phyloP scores from a whole-genome alignment of 1,140 invertebrate species.

The Pissodes strobi region DNA sequence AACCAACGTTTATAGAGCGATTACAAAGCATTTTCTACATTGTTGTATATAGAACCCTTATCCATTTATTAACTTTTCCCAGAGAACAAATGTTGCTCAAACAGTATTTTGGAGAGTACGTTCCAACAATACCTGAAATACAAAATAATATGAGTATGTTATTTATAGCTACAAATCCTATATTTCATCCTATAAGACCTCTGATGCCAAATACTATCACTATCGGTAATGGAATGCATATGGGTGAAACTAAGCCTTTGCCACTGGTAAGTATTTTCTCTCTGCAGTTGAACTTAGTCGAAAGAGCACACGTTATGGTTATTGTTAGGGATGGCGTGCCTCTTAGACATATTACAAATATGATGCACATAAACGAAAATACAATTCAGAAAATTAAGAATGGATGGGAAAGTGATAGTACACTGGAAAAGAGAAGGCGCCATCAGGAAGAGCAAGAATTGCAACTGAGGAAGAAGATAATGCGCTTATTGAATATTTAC shows the following conservation, averaged over 20 bases:
- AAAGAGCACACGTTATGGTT: too few relatives aligned
- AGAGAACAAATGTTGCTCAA: slow-evolving; percentile 48
- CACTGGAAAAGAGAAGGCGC: too few relatives aligned
- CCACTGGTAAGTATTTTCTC: too few relatives aligned
- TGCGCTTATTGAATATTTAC: too few relatives aligned
- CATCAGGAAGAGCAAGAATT: too few relatives aligned
- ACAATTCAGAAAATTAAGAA: too few relatives aligned
- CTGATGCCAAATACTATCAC: slow-evolving; percentile 57
- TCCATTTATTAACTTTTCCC: slow-evolving; percentile 26
- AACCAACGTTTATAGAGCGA: slow-evolving; percentile 33
- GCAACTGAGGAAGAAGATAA: too few relatives aligned
- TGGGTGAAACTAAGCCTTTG: slow-evolving; percentile 52
- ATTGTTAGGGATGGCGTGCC: too few relatives aligned
- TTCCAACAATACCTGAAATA: slow-evolving; percentile 57
- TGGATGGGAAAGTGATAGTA: too few relatives aligned
- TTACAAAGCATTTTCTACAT: slow-evolving; percentile 29
- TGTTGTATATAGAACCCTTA: not conserved
- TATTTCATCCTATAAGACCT: slow-evolving; percentile 56
- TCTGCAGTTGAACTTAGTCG: too few relatives aligned
- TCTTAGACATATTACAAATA: too few relatives aligned
- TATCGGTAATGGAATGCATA: slow-evolving; percentile 59
- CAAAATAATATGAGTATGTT: slow-evolving; percentile 59
- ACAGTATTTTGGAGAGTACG: slow-evolving; percentile 55
- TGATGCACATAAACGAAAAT: too few relatives aligned
- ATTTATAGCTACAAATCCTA: slow-evolving; percentile 59